phyloP scores from a whole-genome alignment of 2,888 invertebrate species.

The Caenorhabditis sp. region DNA sequence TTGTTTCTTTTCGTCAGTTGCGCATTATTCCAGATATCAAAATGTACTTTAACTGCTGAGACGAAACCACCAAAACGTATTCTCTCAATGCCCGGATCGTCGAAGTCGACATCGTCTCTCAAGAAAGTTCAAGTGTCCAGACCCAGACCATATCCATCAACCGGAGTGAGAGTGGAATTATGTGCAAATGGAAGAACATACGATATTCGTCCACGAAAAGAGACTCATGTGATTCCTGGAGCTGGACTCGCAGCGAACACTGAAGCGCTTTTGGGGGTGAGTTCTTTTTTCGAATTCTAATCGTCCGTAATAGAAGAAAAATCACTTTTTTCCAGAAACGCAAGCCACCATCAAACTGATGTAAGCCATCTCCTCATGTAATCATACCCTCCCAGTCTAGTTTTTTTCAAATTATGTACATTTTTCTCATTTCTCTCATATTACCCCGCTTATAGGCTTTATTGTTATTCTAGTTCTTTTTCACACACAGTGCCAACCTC shows the following conservation, averaged over 20 bases:
- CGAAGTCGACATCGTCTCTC: conserved; percentile 49
- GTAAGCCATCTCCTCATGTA: not conserved
- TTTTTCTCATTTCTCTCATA: not conserved
- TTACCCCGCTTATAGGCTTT: conserved; percentile 26
- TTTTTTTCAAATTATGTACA: conserved; percentile 5
- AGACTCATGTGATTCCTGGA: conserved; percentile 50
- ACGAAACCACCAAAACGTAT: conserved; percentile 27
- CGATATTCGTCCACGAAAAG: conserved; percentile 64
- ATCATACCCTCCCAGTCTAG: not conserved
- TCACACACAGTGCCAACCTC: conserved; percentile 28
- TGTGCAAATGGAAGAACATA: conserved; percentile 67
- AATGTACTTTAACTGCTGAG: conserved; percentile 53
- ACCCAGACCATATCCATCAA: conserved; percentile 72
- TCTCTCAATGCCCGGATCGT: conserved; percentile 36
- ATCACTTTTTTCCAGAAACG: conserved; percentile 15
- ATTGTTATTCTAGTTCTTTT: not conserved
- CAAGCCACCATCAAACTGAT: not conserved
- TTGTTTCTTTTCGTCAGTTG: too few relatives aligned
- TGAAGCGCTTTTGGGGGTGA: conserved; percentile 68
- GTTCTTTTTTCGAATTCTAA: not conserved
- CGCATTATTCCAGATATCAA: conserved; percentile 49
- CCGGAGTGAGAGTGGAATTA: conserved; percentile 72
- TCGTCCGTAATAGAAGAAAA: not conserved
- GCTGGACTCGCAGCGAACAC: conserved; percentile 66
- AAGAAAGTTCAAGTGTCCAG: conserved; percentile 62